Percentiles rank a stretch among this genome's conserved stretches.
phyloP scores from a whole-genome alignment of 1,140 invertebrate genomes.

The Pissodes strobi region DNA sequence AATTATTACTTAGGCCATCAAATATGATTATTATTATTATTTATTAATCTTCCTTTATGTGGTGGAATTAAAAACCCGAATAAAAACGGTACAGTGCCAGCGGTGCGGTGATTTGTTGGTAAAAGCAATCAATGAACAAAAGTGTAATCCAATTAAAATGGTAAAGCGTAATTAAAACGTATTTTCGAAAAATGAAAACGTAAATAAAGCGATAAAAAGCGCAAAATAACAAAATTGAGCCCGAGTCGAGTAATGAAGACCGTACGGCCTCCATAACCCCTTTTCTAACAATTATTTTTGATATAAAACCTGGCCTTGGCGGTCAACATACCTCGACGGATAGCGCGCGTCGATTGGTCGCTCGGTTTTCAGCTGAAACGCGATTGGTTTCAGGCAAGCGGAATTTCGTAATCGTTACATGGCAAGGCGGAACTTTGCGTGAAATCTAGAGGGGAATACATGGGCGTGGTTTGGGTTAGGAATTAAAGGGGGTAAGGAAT shows the following conservation, averaged over 20 bases:
- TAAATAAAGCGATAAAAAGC: conserved; percentile 25
- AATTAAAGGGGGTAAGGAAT: conserved; percentile 43
- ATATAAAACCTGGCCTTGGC: conserved; percentile 43
- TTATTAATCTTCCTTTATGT: too few relatives aligned
- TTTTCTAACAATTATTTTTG: conserved; percentile 48
- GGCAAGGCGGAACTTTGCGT: conserved; percentile 36
- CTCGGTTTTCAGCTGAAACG: conserved; percentile 5
- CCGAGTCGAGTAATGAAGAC: conserved; percentile 30
- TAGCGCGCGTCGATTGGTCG: conserved; percentile 35
- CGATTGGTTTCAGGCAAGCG: conserved; percentile 37
- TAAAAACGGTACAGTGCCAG: too few relatives aligned
- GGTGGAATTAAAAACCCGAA: not conserved
- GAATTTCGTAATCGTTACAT: conserved; percentile 44
- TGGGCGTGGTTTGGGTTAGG: conserved; percentile 33
- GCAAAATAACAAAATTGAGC: conserved; percentile 35
- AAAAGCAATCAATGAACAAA: conserved; percentile 11
- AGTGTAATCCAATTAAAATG: conserved; percentile 15
- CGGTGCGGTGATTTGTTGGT: too few relatives aligned
- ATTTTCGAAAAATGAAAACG: conserved; percentile 13
- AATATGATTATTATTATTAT: too few relatives aligned
- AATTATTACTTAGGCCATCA: too few relatives aligned
- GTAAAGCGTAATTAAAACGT: not conserved
- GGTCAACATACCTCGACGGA: conserved; percentile 41
- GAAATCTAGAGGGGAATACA: conserved; percentile 28
- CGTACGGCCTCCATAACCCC: conserved; percentile 45